phyloP scores from a whole-genome alignment of 1,140 invertebrate genomes.

The Cydia fagiglandana region DNA sequence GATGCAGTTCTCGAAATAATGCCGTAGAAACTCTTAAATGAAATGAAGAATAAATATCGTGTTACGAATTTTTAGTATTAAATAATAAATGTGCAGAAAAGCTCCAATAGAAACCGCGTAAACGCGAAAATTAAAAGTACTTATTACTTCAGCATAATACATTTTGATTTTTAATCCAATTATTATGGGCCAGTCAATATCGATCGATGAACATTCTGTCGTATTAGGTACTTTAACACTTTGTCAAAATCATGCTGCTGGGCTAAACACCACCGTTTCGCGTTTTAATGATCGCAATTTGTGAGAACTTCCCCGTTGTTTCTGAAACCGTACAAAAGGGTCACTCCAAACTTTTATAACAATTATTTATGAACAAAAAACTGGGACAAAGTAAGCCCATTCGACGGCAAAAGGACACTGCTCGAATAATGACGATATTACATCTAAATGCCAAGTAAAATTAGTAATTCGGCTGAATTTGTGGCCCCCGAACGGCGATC shows the following conservation, averaged over 20 bases:
- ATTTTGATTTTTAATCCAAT: too few relatives aligned
- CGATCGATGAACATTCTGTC: background rate
- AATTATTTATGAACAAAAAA: constrained; percentile 30
- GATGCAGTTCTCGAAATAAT: too few relatives aligned
- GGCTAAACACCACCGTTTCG: background rate
- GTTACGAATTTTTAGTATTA: too few relatives aligned
- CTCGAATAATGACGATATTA: constrained; percentile 56
- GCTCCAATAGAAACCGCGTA: too few relatives aligned
- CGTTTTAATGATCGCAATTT: constrained; percentile 13
- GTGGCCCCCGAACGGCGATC: constrained; percentile 51
- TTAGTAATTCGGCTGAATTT: constrained; percentile 61
- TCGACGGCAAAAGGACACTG: constrained; percentile 15
- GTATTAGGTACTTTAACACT: background rate
- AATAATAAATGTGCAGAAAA: too few relatives aligned
- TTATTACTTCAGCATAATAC: too few relatives aligned
- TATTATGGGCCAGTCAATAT: background rate
- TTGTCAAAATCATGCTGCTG: background rate
- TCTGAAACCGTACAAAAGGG: constrained; percentile 15
- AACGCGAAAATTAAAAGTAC: too few relatives aligned
- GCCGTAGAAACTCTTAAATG: too few relatives aligned
- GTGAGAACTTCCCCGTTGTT: constrained; percentile 1
- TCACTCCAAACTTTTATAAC: constrained; percentile 21
- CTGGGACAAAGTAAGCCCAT: constrained; percentile 16
- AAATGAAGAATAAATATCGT: too few relatives aligned
- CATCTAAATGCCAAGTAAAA: constrained; percentile 55